Evolutionary conservation across 30 jellyfish, hydroid and myxozoan genomes (phyloP).

Genomic region (Pelagia noctiluca): DNA sequence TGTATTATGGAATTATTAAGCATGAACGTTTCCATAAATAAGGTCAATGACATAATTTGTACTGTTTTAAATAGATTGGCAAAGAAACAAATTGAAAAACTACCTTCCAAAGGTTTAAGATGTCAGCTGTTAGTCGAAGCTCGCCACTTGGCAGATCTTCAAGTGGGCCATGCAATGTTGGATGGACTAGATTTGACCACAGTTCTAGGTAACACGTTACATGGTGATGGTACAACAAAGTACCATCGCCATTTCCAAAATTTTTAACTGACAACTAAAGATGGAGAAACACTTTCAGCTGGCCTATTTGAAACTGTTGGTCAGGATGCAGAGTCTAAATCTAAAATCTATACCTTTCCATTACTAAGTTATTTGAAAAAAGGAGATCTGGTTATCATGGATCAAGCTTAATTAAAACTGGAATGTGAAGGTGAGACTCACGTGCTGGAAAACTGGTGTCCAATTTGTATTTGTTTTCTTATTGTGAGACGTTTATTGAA

Average conservation of each 20-base stretch:
- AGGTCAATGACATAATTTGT: conserved; percentile 23
- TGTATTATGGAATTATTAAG: conserved; percentile 19
- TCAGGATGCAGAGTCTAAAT: conserved; percentile 49
- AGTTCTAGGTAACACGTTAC: conserved; percentile 2
- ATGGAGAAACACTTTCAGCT: conserved; percentile 15
- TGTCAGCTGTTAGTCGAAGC: neutral
- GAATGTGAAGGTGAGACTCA: too few relatives aligned
- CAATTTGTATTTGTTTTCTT: too few relatives aligned
- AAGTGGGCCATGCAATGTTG: conserved; percentile 11
- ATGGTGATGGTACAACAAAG: conserved; percentile 41
- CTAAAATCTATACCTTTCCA: neutral
- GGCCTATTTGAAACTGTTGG: conserved; percentile 36
- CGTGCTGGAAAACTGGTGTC: too few relatives aligned
- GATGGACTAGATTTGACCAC: neutral
- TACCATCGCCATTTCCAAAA: conserved; percentile 49
- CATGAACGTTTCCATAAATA: conserved; percentile 26
- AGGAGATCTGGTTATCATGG: neutral
- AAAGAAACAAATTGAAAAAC: conserved; percentile 2
- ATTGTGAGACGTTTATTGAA: too few relatives aligned
- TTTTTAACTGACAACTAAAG: conserved; percentile 31
- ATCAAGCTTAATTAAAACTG: conserved; percentile 9
- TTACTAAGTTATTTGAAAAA: neutral
- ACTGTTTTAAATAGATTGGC: conserved; percentile 4
- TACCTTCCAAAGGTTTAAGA: conserved; percentile 29
- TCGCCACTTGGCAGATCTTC: too few relatives aligned